These are phyloP conservation scores for Syrista parreyssii DNA, from an alignment of 2,888 invertebrate genomes.

Conservation along the genomic window DNA sequence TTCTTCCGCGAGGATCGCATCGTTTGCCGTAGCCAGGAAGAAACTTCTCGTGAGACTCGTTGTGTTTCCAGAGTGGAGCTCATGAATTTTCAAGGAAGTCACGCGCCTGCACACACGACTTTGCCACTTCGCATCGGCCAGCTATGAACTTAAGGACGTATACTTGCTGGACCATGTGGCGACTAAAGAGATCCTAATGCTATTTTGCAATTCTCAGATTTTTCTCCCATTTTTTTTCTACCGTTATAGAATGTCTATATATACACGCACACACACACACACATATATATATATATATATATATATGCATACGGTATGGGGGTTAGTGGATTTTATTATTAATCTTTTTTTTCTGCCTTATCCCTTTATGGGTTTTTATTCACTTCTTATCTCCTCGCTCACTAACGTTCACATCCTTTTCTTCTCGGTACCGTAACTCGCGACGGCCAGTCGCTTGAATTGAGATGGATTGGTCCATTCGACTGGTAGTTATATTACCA, in stretches of 20 bases:
- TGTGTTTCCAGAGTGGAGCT: not conserved
- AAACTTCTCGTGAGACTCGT: not conserved
- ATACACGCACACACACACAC: too few species aligned
- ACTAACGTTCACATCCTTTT: not conserved
- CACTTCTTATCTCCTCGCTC: not conserved
- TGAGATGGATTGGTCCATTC: slow-evolving; percentile 37
- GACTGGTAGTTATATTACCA: slow-evolving; percentile 30
- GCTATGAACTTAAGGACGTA: not conserved
- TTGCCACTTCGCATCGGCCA: not conserved
- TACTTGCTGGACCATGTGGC: not conserved
- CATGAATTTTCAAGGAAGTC: not conserved
- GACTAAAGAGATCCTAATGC: not conserved
- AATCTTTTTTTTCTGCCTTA: not conserved
- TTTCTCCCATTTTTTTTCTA: not conserved
- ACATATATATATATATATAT: too few species aligned
- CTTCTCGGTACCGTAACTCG: slow-evolving; percentile 1
- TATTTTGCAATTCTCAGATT: not conserved
- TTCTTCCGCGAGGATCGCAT: not conserved
- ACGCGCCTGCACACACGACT: not conserved
- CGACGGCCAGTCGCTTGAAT: slow-evolving; percentile 21
- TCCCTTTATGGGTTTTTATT: not conserved
- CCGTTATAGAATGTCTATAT: not conserved
- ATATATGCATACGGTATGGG: not conserved
- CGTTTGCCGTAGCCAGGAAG: not conserved
- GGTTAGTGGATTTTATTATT: not conserved